Percentiles rank a stretch among this genome's conserved stretches.
Conservation (phyloP, 2,113 vertebrate genomes). For the Procapra przewalskii region DNA sequence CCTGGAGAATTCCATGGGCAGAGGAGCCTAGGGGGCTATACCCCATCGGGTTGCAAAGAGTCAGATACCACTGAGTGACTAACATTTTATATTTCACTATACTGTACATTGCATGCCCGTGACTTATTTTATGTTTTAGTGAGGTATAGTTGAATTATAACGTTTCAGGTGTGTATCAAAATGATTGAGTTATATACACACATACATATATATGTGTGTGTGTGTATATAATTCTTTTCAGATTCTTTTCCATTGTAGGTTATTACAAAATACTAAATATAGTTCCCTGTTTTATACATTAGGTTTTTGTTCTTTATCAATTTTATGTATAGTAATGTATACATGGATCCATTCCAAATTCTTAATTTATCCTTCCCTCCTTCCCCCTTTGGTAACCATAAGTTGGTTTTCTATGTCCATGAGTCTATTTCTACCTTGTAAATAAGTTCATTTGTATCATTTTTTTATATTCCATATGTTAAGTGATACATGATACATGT, state of each 20-base stretch:
- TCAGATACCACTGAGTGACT: background rate
- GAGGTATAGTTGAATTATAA: background rate
- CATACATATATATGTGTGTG: background rate
- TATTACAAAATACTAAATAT: background rate
- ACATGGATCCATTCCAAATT: background rate
- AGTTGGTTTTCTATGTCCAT: background rate
- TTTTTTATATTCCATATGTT: background rate
- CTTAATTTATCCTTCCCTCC: background rate
- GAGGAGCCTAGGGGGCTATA: background rate
- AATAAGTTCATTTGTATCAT: background rate
- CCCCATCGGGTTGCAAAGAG: background rate
- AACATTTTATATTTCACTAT: background rate
- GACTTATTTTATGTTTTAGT: background rate
- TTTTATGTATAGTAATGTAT: background rate
- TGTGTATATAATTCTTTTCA: background rate
- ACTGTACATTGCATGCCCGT: background rate
- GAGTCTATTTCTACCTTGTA: background rate
- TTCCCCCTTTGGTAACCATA: background rate
- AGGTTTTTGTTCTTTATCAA: background rate
- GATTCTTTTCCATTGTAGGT: background rate
- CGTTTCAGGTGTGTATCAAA: background rate
- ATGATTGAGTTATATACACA: background rate
- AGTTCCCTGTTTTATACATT: background rate
- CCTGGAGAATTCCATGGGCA: background rate
- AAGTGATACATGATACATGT: background rate